These are phyloP conservation scores for Pleuronectes platessa DNA, from an alignment of 2,113 vertebrate species.

Conservation along the genomic window DNA sequence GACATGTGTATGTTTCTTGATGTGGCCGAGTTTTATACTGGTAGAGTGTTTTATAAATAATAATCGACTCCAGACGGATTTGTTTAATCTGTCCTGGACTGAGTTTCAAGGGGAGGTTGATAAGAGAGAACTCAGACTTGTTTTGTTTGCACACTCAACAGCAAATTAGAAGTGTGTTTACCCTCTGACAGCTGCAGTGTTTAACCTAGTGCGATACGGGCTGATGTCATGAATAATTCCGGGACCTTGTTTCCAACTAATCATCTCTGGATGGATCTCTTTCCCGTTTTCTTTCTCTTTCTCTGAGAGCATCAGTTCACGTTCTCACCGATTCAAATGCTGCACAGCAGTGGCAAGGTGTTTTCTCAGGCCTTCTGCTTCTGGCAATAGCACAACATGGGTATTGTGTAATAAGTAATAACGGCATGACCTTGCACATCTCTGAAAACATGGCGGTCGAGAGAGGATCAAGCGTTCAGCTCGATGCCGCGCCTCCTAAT, in stretches of 20 bases:
- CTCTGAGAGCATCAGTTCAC: constrained; percentile 25
- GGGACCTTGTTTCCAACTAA: constrained; percentile 40
- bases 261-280: constrained; percentile 13
- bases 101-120: constrained; percentile 22
- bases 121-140: constrained; percentile 6
- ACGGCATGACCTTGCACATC: constrained; percentile 70
- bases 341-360: constrained; percentile 52
- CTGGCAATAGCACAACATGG: constrained; percentile 68
- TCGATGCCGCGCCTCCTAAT: constrained; percentile 44
- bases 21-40: constrained; percentile 50
- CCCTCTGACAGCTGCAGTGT: constrained; percentile 14
- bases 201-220: constrained; percentile 9
- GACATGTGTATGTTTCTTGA: constrained; percentile 11
- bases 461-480: constrained; percentile 27
- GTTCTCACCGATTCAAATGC: constrained; percentile 43
- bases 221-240: constrained; percentile 26
- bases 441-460: too few relatives aligned
- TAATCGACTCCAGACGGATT: constrained; percentile 18
- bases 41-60: constrained; percentile 51
- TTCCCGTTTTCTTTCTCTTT: constrained; percentile 11
- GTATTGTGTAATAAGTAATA: constrained; percentile 65
- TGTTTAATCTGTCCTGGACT: constrained; percentile 20
- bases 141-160: constrained; percentile 13
- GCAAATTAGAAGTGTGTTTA: constrained; percentile 18
- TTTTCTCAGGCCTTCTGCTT: constrained; percentile 45